Evolutionary conservation across 2,113 vertebrate genomes (phyloP).

Genomic region (Nanorana parkeri): DNA sequence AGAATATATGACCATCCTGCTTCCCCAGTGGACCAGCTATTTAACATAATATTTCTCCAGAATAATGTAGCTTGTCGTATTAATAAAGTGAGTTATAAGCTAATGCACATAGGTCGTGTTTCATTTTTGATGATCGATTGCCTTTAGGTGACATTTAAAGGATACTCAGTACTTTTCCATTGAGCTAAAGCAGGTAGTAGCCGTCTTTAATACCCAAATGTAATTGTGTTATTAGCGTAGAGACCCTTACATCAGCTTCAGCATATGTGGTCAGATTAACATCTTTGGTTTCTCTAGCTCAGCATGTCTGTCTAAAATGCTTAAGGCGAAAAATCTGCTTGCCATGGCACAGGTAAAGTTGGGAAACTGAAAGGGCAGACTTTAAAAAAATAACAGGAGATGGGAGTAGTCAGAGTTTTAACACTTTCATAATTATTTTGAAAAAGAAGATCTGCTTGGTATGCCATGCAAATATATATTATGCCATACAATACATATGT

Average conservation of each 20-base stretch:
- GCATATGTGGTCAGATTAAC: constrained; percentile 55
- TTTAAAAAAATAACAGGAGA: constrained; percentile 1
- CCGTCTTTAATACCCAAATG: not conserved
- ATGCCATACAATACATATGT: too few relatives aligned
- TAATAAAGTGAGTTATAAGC: constrained; percentile 1
- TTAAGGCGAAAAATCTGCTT: constrained; percentile 53
- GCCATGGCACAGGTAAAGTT: constrained; percentile 42
- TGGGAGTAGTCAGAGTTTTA: not conserved
- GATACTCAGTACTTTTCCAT: not conserved
- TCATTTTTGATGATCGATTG: constrained; percentile 7
- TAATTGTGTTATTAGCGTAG: constrained; percentile 40
- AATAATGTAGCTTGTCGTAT: not conserved
- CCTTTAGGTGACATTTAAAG: constrained; percentile 3
- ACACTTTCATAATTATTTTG: not conserved
- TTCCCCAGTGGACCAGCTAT: not conserved
- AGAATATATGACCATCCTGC: not conserved
- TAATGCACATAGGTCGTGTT: not conserved
- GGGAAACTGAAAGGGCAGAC: constrained; percentile 12
- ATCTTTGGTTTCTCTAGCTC: constrained; percentile 53
- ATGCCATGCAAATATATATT: not conserved
- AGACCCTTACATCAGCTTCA: constrained; percentile 47
- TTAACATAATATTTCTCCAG: constrained; percentile 9
- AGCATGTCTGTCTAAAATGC: constrained; percentile 56
- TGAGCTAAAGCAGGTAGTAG: not conserved
- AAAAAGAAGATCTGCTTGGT: not conserved